phyloP scores from a whole-genome alignment of 2,113 vertebrate species.

The Oryzias curvinotus region DNA sequence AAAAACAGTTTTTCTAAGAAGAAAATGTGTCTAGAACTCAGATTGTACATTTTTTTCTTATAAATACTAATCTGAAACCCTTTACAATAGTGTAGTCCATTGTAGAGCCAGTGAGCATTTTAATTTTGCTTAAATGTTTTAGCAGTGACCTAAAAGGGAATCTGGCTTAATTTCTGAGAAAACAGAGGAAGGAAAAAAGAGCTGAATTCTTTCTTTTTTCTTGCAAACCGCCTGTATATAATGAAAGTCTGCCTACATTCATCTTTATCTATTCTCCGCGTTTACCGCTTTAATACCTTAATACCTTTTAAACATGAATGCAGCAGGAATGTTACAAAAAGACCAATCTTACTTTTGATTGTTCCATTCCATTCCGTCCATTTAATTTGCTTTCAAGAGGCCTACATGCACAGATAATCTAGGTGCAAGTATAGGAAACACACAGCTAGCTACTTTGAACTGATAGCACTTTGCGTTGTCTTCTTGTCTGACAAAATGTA shows the following conservation, averaged over 20 bases:
- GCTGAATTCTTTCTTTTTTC: slow-evolving; percentile 6
- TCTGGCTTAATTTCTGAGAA: slow-evolving; percentile 10
- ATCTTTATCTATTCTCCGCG: slow-evolving; percentile 14
- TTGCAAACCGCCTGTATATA: slow-evolving; percentile 4
- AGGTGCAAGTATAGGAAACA: slow-evolving; percentile 11
- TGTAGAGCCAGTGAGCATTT: slow-evolving; percentile 3
- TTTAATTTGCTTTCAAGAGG: slow-evolving; percentile 11
- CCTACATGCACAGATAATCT: slow-evolving; percentile 2
- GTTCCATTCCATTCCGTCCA: slow-evolving; percentile 1
- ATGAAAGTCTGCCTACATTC: slow-evolving; percentile 2
- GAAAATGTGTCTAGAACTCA: neutral
- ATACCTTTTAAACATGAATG: slow-evolving; percentile 9
- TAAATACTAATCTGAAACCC: slow-evolving; percentile 4
- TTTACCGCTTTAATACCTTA: neutral
- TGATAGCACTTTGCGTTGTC: too few species aligned
- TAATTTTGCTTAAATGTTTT: neutral
- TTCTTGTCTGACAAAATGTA: too few species aligned
- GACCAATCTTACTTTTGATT: slow-evolving; percentile 19
- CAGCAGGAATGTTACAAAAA: slow-evolving; percentile 21
- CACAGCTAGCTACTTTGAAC: too few species aligned
- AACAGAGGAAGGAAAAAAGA: slow-evolving; percentile 5
- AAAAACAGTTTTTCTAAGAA: too few species aligned
- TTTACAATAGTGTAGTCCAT: slow-evolving; percentile 4
- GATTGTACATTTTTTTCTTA: slow-evolving; percentile 16
- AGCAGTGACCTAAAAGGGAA: slow-evolving; percentile 12